Evolutionary conservation across 23 tunicate species (phyloP), one percentile per base, ranked within the genome.

Genomic region (Phallusia fumigata): DNA sequence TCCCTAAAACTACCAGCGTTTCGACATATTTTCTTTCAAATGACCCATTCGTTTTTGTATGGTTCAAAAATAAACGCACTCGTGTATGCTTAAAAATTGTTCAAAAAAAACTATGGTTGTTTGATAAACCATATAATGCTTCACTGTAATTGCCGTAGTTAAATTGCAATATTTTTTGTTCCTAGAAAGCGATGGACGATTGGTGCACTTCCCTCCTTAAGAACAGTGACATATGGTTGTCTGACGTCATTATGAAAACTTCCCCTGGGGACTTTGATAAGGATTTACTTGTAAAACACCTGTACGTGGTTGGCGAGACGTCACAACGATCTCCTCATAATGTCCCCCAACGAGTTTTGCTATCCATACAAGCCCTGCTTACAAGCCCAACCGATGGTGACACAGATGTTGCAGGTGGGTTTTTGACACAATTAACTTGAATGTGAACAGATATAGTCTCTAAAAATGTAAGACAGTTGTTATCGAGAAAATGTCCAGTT

Each of bases 351-450:
- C 80, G 89, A n/a, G 76, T 93, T 5, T 21, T 85, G 40, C 40
- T 93, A 35, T 87, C 98, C 30, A 76, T 93, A 11, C 98, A 93
- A 82, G 89, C 98, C 35, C 72, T 93, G 82, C 84, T 93, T 12
- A 93, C 98, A 0, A 79, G 80, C 10, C 83, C 84, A 0, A 16
- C 8, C 16, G 76, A 35, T 81, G 32, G 30, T 15, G 77, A 69
- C 16, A 32, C 5, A 19, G 36, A 49, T 18, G 74, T 31, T 52
- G 50, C 34, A 32, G 33, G 58, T 31, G 40, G 40, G 11, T 75
- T 2, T 22, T n/a, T 40, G 5, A 3, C 10, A n/a, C 40, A 78
- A 26, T 76, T 78, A 36, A 78, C 24, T 11, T 33, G 35, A 35
- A n/a, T 18, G 36, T 75, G n/a, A n/a, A n/a, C n/a, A n/a, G n/a